phyloP scores from a whole-genome alignment of 2,888 invertebrate species.

The Ornithoptera alexandrae region DNA sequence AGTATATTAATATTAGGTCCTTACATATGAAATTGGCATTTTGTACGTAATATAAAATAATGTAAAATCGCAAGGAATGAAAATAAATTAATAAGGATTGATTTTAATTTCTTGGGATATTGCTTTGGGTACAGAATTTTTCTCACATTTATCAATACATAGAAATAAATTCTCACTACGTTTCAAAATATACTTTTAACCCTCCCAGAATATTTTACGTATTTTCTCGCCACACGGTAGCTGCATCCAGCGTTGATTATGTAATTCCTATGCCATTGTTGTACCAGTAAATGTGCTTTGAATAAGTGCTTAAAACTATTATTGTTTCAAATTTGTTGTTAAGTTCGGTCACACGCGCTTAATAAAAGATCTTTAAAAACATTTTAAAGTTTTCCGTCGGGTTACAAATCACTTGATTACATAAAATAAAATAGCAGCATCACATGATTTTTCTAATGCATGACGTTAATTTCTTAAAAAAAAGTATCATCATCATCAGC shows the following conservation, averaged over 20 bases:
- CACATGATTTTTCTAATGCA: too few relatives aligned
- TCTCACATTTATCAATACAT: constrained; percentile 41
- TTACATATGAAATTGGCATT: too few relatives aligned
- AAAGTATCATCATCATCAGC: too few relatives aligned
- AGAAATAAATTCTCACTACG: constrained; percentile 32
- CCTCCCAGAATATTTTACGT: constrained; percentile 55
- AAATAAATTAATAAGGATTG: too few relatives aligned
- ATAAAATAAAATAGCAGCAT: not conserved
- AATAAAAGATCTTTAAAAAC: constrained; percentile 34
- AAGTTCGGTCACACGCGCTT: constrained; percentile 38
- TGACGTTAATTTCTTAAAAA: too few relatives aligned
- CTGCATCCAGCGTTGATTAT: constrained; percentile 51
- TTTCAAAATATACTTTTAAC: constrained; percentile 41
- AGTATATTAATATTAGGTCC: too few relatives aligned
- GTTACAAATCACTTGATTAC: constrained; percentile 29
- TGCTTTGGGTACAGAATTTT: not conserved
- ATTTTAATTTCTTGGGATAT: too few relatives aligned
- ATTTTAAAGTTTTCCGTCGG: constrained; percentile 31
- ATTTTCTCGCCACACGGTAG: constrained; percentile 60
- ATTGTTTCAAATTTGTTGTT: constrained; percentile 36
- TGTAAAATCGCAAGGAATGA: too few relatives aligned
- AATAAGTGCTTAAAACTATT: constrained; percentile 50
- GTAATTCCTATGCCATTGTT: constrained; percentile 63
- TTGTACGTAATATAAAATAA: too few relatives aligned
- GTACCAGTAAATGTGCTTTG: constrained; percentile 57